These are phyloP conservation scores for Otocyon megalotis DNA, from an alignment of 2,113 vertebrate species.

Conservation along the genomic window DNA sequence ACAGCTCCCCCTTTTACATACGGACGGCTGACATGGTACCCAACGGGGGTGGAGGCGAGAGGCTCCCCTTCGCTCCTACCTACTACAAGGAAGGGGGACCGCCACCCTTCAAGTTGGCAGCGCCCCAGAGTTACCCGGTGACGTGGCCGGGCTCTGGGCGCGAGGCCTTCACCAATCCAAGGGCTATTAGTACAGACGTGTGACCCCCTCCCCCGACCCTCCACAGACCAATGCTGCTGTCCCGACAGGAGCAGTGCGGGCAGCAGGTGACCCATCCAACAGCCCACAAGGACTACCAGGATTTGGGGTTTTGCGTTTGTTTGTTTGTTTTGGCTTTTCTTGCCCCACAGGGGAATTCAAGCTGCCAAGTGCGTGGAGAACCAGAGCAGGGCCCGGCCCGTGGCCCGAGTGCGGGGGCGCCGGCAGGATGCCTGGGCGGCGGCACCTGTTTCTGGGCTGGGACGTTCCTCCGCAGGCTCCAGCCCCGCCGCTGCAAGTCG, in stretches of 20 bases:
- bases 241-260: not conserved
- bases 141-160: slow-evolving; percentile 86
- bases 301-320: no score
- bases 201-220: slow-evolving; percentile 81
- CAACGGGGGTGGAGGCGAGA: slow-evolving; percentile 95
- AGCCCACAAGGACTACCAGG: not conserved
- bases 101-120: slow-evolving; percentile 88
- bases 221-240: not conserved
- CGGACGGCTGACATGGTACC: slow-evolving; percentile 92
- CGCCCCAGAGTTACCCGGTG: slow-evolving; percentile 90
- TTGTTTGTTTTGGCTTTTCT: slow-evolving; percentile 41
- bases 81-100: slow-evolving; percentile 93
- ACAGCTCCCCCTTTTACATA: slow-evolving; percentile 94
- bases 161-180: slow-evolving; percentile 92
- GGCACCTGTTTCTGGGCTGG: slow-evolving; percentile 64
- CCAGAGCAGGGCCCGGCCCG: not conserved
- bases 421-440: not conserved
- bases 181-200: slow-evolving; percentile 96
- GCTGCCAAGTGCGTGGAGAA: not conserved
- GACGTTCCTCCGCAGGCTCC: slow-evolving; percentile 78
- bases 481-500: not conserved
- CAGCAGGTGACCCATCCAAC: not conserved
- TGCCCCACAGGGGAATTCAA: not conserved
- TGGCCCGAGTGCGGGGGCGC: not conserved
- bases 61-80: slow-evolving; percentile 90